phyloP scores from a whole-genome alignment of 2,113 vertebrate genomes.

The Cynopterus brachyotis region DNA sequence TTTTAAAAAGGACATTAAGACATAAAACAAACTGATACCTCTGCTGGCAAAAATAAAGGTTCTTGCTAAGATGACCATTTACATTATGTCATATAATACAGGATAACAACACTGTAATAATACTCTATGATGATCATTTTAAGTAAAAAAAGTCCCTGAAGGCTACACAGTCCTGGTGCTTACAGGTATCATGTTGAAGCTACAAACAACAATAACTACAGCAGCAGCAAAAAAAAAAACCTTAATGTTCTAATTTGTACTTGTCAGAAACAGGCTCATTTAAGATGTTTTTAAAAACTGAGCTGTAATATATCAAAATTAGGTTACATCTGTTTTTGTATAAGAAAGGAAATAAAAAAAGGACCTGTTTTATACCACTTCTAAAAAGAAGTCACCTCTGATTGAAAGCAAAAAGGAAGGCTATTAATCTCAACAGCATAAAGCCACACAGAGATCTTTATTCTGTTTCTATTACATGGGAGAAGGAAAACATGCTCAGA shows the following conservation, averaged over 20 bases:
- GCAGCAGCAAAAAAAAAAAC: neutral
- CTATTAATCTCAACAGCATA: neutral
- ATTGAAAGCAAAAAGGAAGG: neutral
- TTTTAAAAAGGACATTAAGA: slow-evolving; percentile 34
- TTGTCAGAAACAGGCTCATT: neutral
- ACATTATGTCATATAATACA: neutral
- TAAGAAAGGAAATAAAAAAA: neutral
- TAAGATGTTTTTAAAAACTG: neutral
- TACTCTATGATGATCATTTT: neutral
- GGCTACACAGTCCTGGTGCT: neutral
- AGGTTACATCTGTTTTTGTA: neutral
- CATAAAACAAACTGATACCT: neutral
- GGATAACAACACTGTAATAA: neutral
- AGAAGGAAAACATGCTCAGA: neutral
- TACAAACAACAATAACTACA: too few relatives aligned
- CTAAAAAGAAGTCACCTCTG: neutral
- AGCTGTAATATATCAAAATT: neutral
- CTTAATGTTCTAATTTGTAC: neutral
- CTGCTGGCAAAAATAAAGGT: neutral
- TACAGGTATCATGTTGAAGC: neutral
- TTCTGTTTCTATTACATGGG: neutral
- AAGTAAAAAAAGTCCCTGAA: neutral
- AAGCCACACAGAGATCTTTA: neutral
- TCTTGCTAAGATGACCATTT: neutral
- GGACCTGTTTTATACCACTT: neutral